These are phyloP conservation scores for Ips typographus DNA, from an alignment of 1,140 invertebrate species.

Conservation along the genomic window DNA sequence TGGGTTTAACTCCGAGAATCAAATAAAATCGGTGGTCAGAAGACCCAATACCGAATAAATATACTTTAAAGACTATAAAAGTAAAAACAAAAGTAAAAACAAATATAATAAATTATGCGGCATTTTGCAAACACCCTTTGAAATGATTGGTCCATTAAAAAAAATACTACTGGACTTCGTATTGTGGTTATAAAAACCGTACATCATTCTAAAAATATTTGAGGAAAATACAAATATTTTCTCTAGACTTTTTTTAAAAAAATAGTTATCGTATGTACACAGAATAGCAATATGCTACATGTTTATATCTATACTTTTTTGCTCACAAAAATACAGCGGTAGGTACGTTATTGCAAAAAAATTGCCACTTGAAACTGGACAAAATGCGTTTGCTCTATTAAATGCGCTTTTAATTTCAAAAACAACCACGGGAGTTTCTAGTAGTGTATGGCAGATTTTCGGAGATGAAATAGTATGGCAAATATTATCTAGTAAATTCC, in stretches of 20 bases:
- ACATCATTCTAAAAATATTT: slow-evolving; percentile 28
- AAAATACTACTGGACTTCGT: slow-evolving; percentile 33
- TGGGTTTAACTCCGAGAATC: too few species aligned
- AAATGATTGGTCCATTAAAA: slow-evolving; percentile 31
- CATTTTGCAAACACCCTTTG: neutral
- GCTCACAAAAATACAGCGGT: slow-evolving; percentile 15
- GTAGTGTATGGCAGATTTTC: too few species aligned
- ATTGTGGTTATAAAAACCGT: slow-evolving; percentile 32
- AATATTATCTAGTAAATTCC: too few species aligned
- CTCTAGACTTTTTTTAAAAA: slow-evolving; percentile 38
- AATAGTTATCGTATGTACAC: slow-evolving; percentile 38
- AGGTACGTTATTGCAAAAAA: slow-evolving; percentile 1
- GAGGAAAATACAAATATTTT: slow-evolving; percentile 28
- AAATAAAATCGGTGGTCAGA: neutral
- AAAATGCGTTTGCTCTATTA: neutral
- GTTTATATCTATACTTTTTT: slow-evolving; percentile 27
- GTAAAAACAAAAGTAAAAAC: slow-evolving; percentile 29
- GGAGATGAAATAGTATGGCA: too few species aligned
- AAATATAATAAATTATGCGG: slow-evolving; percentile 18
- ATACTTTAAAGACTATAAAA: slow-evolving; percentile 29
- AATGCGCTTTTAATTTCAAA: too few species aligned
- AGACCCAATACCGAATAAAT: slow-evolving; percentile 4
- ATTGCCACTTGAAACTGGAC: neutral
- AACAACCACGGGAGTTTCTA: too few species aligned
- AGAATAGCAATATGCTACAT: slow-evolving; percentile 43